A percentile compares a stretch with the other conserved stretches of the same genome.
Evolutionary conservation across 2,888 invertebrate genomes (phyloP).

Genomic region (Meteorus colon): DNA sequence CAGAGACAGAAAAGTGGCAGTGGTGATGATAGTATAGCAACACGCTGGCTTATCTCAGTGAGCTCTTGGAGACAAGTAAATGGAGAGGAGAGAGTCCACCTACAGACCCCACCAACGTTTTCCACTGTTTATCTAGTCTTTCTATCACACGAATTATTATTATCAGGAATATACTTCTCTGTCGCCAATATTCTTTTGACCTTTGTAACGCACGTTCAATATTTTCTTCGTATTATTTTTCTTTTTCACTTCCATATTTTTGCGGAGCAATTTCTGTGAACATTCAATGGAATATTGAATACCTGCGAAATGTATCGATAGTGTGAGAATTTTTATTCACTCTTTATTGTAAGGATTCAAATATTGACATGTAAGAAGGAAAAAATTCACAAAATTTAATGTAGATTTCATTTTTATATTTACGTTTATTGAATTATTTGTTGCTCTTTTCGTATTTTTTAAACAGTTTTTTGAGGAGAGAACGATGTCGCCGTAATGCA

Average conservation of each 20-base stretch:
- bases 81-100: slow-evolving; percentile 58
- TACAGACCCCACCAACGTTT: slow-evolving; percentile 52
- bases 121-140: slow-evolving; percentile 51
- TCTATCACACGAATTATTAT: slow-evolving; percentile 57
- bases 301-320: too few species aligned
- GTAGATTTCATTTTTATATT: too few species aligned
- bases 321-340: too few species aligned
- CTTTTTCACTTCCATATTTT: background rate
- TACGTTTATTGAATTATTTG: too few species aligned
- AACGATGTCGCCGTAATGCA: too few species aligned
- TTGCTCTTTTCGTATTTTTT: too few species aligned
- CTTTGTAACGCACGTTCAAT: background rate
- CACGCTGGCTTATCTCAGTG: slow-evolving; percentile 64
- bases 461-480: too few species aligned
- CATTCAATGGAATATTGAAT: background rate
- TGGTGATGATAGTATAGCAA: slow-evolving; percentile 44
- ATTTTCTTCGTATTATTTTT: background rate
- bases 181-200: slow-evolving; percentile 9
- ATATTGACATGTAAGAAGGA: too few species aligned
- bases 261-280: background rate
- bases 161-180: slow-evolving; percentile 33
- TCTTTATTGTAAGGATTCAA: too few species aligned
- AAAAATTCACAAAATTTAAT: too few species aligned
- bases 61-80: slow-evolving; percentile 58
- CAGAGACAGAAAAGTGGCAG: background rate